Evolutionary conservation across 2,113 vertebrate species (phyloP).

Genomic region (Petrocephalus zakoni): DNA sequence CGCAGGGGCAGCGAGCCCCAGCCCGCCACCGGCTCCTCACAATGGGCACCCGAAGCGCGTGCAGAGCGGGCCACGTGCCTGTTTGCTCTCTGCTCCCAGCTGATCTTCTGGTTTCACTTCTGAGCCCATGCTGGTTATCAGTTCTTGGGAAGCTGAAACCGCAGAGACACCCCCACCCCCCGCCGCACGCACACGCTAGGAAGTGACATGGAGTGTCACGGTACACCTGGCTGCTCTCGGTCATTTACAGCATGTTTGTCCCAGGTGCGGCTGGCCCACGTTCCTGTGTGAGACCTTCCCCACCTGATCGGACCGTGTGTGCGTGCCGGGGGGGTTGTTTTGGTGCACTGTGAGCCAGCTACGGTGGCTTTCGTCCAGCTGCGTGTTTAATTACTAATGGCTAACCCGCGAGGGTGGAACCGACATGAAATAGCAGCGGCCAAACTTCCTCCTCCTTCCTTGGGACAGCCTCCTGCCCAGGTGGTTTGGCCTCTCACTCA

Average conservation of each 20-base stretch:
- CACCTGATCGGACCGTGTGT: background rate
- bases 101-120: constrained; percentile 13
- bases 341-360: background rate
- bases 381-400: background rate
- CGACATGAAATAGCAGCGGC: background rate
- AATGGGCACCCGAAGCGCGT: constrained; percentile 17
- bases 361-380: background rate
- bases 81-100: constrained; percentile 42
- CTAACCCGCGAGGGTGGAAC: background rate
- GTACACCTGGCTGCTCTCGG: background rate
- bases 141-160: constrained; percentile 40
- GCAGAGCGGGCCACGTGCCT: constrained; percentile 47
- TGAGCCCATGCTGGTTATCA: constrained; percentile 29
- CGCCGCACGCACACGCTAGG: background rate
- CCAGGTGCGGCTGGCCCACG: background rate
- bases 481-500: background rate
- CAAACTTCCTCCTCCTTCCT: background rate
- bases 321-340: background rate
- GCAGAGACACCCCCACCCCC: background rate
- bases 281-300: background rate
- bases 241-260: background rate
- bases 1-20: background rate
- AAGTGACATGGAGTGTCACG: background rate
- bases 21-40: background rate
- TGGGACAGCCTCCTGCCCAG: background rate